Evolutionary conservation across 92 coral and sea anemone species (phyloP), one percentile per base, ranked within the genome.

Genomic region (Palythoa grandis): DNA sequence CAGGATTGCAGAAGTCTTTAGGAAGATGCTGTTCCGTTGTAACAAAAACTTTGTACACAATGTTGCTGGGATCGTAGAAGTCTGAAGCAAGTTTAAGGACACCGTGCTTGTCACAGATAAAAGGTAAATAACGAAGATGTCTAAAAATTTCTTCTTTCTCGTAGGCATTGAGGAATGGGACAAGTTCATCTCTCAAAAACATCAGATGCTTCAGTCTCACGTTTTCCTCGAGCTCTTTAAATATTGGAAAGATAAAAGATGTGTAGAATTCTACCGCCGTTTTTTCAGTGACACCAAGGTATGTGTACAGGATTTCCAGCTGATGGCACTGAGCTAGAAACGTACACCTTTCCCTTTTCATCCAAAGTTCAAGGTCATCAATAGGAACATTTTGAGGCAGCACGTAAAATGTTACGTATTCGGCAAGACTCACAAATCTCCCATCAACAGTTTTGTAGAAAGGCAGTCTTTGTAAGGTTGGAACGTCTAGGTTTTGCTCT

Each of bases 401-500:
- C 19, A 84, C 77, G 20, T 89, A 85, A 40, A 79, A 61, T 10
- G 78, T 78, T 52, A 40, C 47, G 77, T 47, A 52, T 24, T 22
- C 52, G 13, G 79, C 70, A 58, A 89, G 88, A 69, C 82, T 69
- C 50, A 77, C 83, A 78, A 84, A 82, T 7, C 72, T 72, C 54
- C 86, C 85, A 39, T 70, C 66, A 50, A 78, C 83, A 19, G 86
- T 85, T 65, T 85, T 82, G 82, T 89, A 89, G 58, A 89, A 89
- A 35, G 92, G 92, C 25, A 89, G 89, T 11, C 75, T 85, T 85
- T 69, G 29, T n/a, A 89, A 68, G 7, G 72, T 43, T 10, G 69
- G 25, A 19, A 22, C 22, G 77, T 83, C 22, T 1, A 89, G 92
- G 58, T 50, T 89, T 43, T 25, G 72, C 48, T 80, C 74, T 47